phyloP scores from a whole-genome alignment of 2,113 vertebrate species.

The Psilopsiagon aymara region DNA sequence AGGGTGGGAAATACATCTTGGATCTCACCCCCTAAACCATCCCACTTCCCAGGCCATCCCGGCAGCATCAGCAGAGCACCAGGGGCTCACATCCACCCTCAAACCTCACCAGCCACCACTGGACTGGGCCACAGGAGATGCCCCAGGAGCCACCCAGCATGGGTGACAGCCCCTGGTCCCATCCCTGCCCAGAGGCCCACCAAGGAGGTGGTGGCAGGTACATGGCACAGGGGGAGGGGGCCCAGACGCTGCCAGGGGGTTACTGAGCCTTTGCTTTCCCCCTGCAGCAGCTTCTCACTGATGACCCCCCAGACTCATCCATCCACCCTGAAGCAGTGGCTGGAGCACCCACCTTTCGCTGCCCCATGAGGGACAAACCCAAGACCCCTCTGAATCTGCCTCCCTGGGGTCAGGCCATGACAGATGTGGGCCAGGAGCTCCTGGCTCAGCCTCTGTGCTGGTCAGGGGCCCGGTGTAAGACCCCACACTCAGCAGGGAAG shows the following conservation, averaged over 20 bases:
- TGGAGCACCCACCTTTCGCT: neutral
- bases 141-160: rapidly evolving
- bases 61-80: neutral
- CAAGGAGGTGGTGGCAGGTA: too few species aligned
- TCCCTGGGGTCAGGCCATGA: neutral
- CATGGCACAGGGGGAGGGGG: neutral
- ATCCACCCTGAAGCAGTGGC: rapidly evolving
- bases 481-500: neutral
- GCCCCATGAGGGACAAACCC: neutral
- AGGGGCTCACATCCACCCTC: neutral
- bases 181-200: neutral
- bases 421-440: neutral
- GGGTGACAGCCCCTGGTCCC: neutral
- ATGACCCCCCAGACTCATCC: neutral
- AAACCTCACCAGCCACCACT: neutral
- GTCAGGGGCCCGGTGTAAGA: neutral
- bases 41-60: neutral
- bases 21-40: neutral
- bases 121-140: neutral
- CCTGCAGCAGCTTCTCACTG: neutral
- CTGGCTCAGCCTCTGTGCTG: neutral
- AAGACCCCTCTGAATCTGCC: neutral
- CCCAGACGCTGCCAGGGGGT: neutral
- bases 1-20: neutral
- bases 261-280: neutral